Conservation (phyloP, 2,113 vertebrate genomes). For the Hystrix brachyura region DNA sequence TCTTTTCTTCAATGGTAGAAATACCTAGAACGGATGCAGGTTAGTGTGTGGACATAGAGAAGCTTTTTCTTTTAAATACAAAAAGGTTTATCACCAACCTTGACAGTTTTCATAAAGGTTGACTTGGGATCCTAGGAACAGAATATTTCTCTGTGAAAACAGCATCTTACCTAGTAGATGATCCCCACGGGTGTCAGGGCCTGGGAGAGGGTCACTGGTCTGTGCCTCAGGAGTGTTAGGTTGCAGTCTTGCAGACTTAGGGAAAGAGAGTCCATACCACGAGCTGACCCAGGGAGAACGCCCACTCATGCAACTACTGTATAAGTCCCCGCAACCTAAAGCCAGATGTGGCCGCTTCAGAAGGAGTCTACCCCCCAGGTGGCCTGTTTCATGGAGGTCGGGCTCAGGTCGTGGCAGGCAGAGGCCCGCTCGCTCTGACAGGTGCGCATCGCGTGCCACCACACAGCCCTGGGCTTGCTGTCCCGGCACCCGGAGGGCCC, state of each 20-base stretch:
- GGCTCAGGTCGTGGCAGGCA: not conserved
- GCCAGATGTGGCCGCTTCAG: not conserved
- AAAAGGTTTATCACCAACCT: not conserved
- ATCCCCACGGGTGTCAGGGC: not conserved
- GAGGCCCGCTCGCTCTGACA: not conserved
- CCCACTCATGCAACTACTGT: not conserved
- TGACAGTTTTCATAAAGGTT: slow-evolving; percentile 60
- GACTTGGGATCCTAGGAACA: slow-evolving; percentile 25
- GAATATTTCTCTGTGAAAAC: slow-evolving; percentile 24
- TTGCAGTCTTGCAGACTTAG: not conserved
- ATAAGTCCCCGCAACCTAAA: not conserved
- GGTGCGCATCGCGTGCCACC: not conserved
- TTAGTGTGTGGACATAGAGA: not conserved
- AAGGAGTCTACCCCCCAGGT: not conserved
- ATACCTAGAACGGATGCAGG: slow-evolving; percentile 40
- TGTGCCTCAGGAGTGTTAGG: not conserved
- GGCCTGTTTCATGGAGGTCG: not conserved
- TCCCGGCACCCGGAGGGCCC: no score
- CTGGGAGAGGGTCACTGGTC: not conserved
- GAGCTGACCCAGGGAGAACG: not conserved
- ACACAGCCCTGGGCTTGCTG: no score
- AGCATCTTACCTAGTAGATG: not conserved
- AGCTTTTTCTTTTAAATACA: not conserved
- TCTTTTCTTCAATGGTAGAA: slow-evolving; percentile 42
- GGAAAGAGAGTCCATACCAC: not conserved